These are phyloP conservation scores for Microcaecilia unicolor DNA, from an alignment of 2,797 vertebrate species.

Conservation along the genomic window DNA sequence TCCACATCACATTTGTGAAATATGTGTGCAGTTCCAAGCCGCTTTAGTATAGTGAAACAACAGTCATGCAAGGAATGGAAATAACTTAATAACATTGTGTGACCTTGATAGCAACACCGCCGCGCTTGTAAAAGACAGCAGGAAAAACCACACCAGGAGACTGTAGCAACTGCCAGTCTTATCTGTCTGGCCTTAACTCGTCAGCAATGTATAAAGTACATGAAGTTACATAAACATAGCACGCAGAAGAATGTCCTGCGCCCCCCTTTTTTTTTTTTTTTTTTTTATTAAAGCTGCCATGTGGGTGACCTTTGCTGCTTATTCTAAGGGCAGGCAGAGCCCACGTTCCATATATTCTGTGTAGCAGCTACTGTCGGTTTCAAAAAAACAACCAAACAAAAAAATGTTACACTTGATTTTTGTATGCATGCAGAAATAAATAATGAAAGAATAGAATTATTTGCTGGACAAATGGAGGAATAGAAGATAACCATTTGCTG, in stretches of 20 bases:
- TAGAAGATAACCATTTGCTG: too few relatives aligned
- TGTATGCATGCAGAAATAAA: too few relatives aligned
- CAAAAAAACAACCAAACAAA: too few relatives aligned
- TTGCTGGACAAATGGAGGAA: too few relatives aligned
- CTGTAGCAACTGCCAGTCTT: constrained; percentile 33
- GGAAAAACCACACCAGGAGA: constrained; percentile 25
- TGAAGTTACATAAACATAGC: constrained; percentile 51
- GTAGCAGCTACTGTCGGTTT: too few relatives aligned
- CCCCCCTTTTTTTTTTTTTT: constrained; percentile 2
- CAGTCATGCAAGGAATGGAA: constrained; percentile 22
- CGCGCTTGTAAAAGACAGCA: constrained; percentile 17
- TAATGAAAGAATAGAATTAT: too few relatives aligned
- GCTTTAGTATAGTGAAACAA: constrained; percentile 7
- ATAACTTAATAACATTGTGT: constrained; percentile 35
- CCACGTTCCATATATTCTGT: too few relatives aligned
- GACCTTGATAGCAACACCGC: constrained; percentile 54
- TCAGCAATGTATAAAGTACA: constrained; percentile 41
- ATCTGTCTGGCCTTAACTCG: constrained; percentile 39
- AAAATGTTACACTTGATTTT: too few relatives aligned
- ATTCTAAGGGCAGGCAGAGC: too few relatives aligned
- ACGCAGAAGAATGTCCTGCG: constrained; percentile 28
- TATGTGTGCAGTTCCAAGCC: too few relatives aligned
- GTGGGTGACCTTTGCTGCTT: constrained; percentile 41
- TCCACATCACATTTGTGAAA: too few relatives aligned
- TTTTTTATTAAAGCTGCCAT: constrained; percentile 23